phyloP scores from a whole-genome alignment of 2,113 vertebrate genomes.

The Girardinichthys multiradiatus region DNA sequence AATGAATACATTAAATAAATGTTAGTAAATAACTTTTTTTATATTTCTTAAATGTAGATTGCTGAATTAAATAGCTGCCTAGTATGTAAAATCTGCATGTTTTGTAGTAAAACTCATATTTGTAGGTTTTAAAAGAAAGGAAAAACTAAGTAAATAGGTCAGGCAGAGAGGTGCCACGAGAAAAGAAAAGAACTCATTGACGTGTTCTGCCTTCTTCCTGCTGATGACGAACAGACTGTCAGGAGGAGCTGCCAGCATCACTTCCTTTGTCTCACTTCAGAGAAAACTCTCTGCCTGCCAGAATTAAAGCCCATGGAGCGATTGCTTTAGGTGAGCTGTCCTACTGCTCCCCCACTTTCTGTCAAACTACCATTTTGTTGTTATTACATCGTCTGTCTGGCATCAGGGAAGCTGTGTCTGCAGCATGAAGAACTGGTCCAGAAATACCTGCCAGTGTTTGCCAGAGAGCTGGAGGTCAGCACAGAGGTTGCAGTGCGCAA shows the following conservation, averaged over 20 bases:
- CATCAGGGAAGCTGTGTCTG: constrained; percentile 90
- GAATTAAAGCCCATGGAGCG: constrained; percentile 89
- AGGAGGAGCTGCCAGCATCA: constrained; percentile 67
- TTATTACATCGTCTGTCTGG: background rate
- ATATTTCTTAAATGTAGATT: no score
- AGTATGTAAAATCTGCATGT: no score
- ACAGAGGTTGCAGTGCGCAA: constrained; percentile 85
- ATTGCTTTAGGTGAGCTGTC: constrained; percentile 86
- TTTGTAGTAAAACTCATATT: no score
- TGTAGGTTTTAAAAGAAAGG: no score
- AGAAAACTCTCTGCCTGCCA: constrained; percentile 81
- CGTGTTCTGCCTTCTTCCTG: background rate
- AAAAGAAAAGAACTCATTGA: background rate
- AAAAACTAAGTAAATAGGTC: no score
- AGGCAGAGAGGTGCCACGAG: no score
- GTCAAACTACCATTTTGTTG: no score
- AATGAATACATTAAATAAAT: no score
- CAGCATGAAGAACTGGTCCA: constrained; percentile 91
- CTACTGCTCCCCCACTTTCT: background rate
- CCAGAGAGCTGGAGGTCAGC: constrained; percentile 88
- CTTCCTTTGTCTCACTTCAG: constrained; percentile 83
- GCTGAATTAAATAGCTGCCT: no score
- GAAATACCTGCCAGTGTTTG: constrained; percentile 87
- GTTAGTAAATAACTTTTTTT: no score
- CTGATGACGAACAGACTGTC: constrained; percentile 19